phyloP scores from a whole-genome alignment of 2,888 invertebrate genomes.

The Itoplectis maculator region DNA sequence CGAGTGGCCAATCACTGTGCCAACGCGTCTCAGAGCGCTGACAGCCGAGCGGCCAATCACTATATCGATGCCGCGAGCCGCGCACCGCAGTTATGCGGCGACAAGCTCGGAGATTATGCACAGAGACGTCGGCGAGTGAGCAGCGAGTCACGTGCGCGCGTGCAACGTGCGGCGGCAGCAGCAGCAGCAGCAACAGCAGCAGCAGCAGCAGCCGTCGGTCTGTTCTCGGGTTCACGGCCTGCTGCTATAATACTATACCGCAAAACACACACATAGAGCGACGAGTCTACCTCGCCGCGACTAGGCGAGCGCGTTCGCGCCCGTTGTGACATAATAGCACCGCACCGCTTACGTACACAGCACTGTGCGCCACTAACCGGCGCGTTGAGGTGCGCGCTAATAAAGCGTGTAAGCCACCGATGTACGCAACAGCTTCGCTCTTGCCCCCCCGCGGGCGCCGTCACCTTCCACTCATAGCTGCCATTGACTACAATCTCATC shows the following conservation, averaged over 20 bases:
- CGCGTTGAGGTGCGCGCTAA: constrained; percentile 50
- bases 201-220: constrained; percentile 58
- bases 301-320: constrained; percentile 59
- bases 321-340: constrained; percentile 75
- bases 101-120: constrained; percentile 36
- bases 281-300: constrained; percentile 34
- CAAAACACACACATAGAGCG: neutral
- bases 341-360: constrained; percentile 55
- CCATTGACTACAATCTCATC: constrained; percentile 18
- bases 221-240: constrained; percentile 77
- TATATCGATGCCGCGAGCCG: neutral
- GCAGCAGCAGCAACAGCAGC: too few relatives aligned
- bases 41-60: neutral
- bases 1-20: neutral
- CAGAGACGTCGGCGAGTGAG: constrained; percentile 21
- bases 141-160: constrained; percentile 74
- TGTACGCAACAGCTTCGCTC: constrained; percentile 70
- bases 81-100: neutral
- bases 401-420: constrained; percentile 53
- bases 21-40: neutral
- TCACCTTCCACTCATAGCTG: constrained; percentile 21
- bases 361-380: constrained; percentile 8
- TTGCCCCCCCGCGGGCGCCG: constrained; percentile 47
- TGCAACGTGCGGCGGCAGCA: constrained; percentile 76
- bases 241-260: constrained; percentile 68